A percentile compares a stretch with the other conserved stretches of the same genome.
phyloP scores from a whole-genome alignment of 2,113 vertebrate genomes.

The Pseudopipra pipra region DNA sequence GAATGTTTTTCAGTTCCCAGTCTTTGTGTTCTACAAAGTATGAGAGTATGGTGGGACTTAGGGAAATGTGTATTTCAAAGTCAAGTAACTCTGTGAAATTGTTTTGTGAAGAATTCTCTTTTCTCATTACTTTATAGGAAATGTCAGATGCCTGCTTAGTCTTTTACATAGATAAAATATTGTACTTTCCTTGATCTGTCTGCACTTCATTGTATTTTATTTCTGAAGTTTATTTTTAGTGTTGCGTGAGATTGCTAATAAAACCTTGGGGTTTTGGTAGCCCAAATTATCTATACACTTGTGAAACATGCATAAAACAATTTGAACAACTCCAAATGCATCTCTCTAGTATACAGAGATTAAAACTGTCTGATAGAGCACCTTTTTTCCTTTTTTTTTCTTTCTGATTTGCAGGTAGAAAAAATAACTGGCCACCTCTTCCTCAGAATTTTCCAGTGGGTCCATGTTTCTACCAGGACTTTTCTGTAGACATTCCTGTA shows the following conservation, averaged over 20 bases:
- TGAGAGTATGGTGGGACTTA: neutral
- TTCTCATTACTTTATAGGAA: neutral
- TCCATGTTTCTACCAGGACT: conserved; percentile 95
- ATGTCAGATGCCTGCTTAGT: neutral
- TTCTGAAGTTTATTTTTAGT: neutral
- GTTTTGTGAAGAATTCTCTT: neutral
- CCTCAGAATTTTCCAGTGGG: conserved; percentile 89
- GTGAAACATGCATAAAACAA: neutral
- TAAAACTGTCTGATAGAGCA: neutral
- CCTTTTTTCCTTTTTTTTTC: neutral
- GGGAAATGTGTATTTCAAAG: neutral
- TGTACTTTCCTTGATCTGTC: neutral
- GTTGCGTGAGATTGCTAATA: neutral
- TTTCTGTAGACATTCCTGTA: conserved; percentile 93
- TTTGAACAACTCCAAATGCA: neutral
- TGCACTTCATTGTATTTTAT: neutral
- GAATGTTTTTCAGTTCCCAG: neutral
- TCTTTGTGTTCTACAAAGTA: neutral
- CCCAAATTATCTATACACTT: neutral
- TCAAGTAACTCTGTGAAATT: neutral
- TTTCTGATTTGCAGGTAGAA: conserved; percentile 82
- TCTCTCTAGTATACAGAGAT: neutral
- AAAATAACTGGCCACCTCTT: conserved; percentile 96
- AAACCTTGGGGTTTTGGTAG: neutral
- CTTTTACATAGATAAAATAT: neutral